A percentile compares a stretch with the other conserved stretches of the same genome.
These are phyloP conservation scores for Mormyrus iriodes DNA, from an alignment of 2,113 vertebrate genomes.

Conservation along the genomic window DNA sequence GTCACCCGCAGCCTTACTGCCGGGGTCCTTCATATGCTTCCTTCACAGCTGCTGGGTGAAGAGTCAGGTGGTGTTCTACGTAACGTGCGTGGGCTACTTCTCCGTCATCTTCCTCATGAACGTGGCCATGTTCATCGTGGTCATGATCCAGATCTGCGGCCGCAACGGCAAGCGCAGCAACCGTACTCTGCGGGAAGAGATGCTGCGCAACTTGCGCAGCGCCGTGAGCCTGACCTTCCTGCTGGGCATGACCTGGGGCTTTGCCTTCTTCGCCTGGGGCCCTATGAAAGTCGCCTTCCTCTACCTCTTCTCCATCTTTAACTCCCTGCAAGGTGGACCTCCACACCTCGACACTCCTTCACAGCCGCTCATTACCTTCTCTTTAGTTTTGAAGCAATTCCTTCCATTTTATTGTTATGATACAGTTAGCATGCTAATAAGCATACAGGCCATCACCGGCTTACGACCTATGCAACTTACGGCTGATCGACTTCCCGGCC, in stretches of 20 bases:
- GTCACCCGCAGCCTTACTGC: neutral
- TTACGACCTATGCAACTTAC: no score
- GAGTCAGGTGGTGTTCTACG: slow-evolving; percentile 70
- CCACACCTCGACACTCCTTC: neutral
- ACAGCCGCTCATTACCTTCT: neutral
- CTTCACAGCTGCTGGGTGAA: slow-evolving; percentile 83
- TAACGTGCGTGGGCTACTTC: slow-evolving; percentile 83
- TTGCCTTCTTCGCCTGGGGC: slow-evolving; percentile 93
- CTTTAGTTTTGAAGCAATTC: neutral
- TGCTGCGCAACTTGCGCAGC: slow-evolving; percentile 84
- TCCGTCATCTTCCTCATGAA: slow-evolving; percentile 88
- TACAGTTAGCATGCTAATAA: neutral
- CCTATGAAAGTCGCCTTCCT: slow-evolving; percentile 74
- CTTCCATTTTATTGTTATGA: neutral
- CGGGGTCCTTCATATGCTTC: neutral
- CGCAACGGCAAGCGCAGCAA: slow-evolving; percentile 90
- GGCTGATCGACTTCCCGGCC: no score
- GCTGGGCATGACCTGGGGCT: slow-evolving; percentile 95
- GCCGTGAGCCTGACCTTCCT: slow-evolving; percentile 91
- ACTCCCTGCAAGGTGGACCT: slow-evolving; percentile 85
- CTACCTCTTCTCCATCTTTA: slow-evolving; percentile 95
- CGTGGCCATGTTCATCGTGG: slow-evolving; percentile 93
- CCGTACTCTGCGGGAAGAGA: slow-evolving; percentile 78
- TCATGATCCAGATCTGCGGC: slow-evolving; percentile 95
- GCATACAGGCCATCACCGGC: no score